phyloP scores from a whole-genome alignment of 2,113 vertebrate species.

The Tinamus guttatus region DNA sequence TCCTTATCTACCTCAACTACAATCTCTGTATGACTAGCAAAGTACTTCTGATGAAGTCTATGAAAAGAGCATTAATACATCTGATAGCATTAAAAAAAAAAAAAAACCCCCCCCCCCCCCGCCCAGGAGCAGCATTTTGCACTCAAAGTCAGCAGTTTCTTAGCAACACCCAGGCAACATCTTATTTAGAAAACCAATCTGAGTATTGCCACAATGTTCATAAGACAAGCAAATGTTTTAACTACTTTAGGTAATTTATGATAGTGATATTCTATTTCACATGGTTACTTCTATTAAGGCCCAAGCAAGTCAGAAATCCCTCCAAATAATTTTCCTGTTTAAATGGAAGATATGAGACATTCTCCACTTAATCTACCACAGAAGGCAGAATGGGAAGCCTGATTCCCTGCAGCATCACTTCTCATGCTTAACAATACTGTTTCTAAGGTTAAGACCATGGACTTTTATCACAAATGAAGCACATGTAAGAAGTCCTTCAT shows the following conservation, averaged over 20 bases:
- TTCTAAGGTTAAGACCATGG: background rate
- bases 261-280: background rate
- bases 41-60: background rate
- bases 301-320: background rate
- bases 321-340: background rate
- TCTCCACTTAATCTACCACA: background rate
- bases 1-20: background rate
- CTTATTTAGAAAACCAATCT: background rate
- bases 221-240: background rate
- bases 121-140: background rate
- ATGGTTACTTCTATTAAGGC: background rate
- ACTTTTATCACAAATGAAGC: no score
- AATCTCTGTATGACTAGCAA: background rate
- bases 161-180: background rate
- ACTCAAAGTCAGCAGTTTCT: background rate
- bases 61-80: background rate
- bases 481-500: no score
- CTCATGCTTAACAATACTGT: background rate
- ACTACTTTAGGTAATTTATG: background rate
- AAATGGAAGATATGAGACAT: background rate
- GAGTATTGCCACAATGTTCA: background rate
- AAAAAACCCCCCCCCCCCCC: no score
- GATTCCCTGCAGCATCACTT: background rate
- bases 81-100: background rate
- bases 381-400: background rate